Base-by-base conservation (phyloP, 92 coral and sea anemone genomes). In the Siderastrea siderea region DNA sequence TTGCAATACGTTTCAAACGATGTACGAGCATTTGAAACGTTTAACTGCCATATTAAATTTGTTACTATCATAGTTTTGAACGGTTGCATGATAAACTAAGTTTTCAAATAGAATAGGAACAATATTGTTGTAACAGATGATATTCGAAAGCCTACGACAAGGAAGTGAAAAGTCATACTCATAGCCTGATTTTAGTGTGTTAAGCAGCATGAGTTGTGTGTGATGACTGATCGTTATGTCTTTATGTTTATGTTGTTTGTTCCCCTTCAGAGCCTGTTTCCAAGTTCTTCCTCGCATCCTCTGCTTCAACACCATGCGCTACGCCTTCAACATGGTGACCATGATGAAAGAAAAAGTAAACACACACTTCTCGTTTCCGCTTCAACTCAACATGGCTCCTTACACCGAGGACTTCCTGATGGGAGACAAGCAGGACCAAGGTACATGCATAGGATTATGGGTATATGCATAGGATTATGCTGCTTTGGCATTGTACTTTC, bases 331-430 rank as follows among this genome's bases (percentile, higher is more conserved):
- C 93, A 98, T 98, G 99, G 99, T 98, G 78, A 98, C 99, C 16
- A 98, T 98, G 99, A 98, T 98, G 99, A 98, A 98, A 88, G 99
- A 98, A 92, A 98, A 98, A 85, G 99, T 98, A 14, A 98, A 98
- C 92, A 98, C 99, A 0, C 99, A 98, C 84, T 98, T 98, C 92
- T 98, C 99, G 2, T 98, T 98, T 74, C 99, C 99, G 6, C 96
- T 94, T 47, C 99, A 98, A 93, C 94, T 98, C 60, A 95, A 98
- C 88, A 98, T 98, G 99, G 99, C 99, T 14, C 99, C 99, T 0
- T 98, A 98, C 87, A 90, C 98, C 1, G 99, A 98, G 87, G 99
- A 98, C 12, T 98, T 95, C 74, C 91, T 98, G 81, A 98, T 98
- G 99, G 98, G 99, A 62, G 99, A 98, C 66, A 94, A 94, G 89